These are phyloP conservation scores for Chaetogeoica ovagalla DNA, from an alignment of 2,888 invertebrate genomes.

Conservation along the genomic window DNA sequence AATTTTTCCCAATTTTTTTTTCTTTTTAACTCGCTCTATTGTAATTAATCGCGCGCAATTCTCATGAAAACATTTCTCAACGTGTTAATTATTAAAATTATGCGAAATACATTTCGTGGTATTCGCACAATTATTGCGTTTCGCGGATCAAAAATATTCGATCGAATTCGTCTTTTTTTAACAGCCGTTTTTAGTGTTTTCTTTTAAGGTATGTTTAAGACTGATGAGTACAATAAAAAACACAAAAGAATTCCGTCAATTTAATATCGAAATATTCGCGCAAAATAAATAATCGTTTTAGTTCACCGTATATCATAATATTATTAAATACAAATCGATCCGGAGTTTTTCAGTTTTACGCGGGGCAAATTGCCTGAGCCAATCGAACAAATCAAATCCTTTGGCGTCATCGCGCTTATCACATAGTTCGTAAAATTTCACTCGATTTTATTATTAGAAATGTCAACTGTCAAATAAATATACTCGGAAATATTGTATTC, in stretches of 20 bases:
- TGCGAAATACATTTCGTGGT: neutral
- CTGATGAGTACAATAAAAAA: no score
- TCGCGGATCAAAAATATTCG: no score
- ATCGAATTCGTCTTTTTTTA: neutral
- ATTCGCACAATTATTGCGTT: neutral
- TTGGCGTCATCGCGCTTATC: neutral
- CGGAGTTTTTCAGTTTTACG: no score
- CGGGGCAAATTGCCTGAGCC: neutral
- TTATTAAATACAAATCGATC: no score
- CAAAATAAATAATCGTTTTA: neutral
- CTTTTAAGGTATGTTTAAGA: no score
- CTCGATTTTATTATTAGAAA: neutral
- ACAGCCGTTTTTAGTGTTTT: neutral
- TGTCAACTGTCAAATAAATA: neutral
- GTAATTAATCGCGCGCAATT: no score
- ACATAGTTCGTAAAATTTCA: neutral
- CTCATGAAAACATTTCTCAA: neutral
- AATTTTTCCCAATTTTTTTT: no score
- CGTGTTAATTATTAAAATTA: no score
- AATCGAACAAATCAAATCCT: neutral
- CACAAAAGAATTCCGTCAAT: neutral
- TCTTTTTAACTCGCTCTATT: no score
- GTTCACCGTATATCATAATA: neutral
- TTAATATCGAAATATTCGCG: neutral
- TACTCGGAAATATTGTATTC: neutral